Evolutionary conservation across 92 coral and sea anemone species (phyloP).

Genomic region (Scolanthus callimorphus): DNA sequence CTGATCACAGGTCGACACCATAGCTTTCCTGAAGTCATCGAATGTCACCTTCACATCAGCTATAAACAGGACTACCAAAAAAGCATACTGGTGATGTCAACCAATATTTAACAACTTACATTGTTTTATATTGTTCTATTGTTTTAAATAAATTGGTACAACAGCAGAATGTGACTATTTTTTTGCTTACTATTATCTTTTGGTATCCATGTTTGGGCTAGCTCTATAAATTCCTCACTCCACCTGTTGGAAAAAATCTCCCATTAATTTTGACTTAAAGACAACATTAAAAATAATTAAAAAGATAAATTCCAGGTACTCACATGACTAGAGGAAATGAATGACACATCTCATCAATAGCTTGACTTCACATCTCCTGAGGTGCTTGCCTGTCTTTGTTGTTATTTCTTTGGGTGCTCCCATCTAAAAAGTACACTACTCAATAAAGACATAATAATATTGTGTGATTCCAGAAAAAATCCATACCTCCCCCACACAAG

Average conservation of each 20-base stretch:
- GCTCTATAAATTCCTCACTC: slow-evolving; percentile 78
- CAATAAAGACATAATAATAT: too few relatives aligned
- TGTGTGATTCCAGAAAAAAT: too few relatives aligned
- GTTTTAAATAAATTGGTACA: too few relatives aligned
- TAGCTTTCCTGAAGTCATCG: slow-evolving; percentile 80
- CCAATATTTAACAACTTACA: neutral
- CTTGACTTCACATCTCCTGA: slow-evolving; percentile 82
- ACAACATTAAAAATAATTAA: too few relatives aligned
- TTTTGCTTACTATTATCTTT: slow-evolving; percentile 84
- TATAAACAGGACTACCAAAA: slow-evolving; percentile 92
- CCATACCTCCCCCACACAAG: too few relatives aligned
- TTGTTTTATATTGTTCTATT: too few relatives aligned
- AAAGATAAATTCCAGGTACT: too few relatives aligned
- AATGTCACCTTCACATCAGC: slow-evolving; percentile 94
- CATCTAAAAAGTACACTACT: slow-evolving; percentile 37
- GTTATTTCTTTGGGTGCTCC: slow-evolving; percentile 75
- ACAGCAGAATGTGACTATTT: too few relatives aligned
- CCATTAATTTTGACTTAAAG: too few relatives aligned
- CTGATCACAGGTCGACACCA: slow-evolving; percentile 91
- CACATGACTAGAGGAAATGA: slow-evolving; percentile 86
- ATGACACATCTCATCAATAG: slow-evolving; percentile 83
- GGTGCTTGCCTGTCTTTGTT: slow-evolving; percentile 88
- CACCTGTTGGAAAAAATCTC: too few relatives aligned
- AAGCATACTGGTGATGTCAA: too few relatives aligned
- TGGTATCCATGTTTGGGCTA: slow-evolving; percentile 85